phyloP scores from a whole-genome alignment of 2,888 invertebrate species.

The Amphipyra berbera region DNA sequence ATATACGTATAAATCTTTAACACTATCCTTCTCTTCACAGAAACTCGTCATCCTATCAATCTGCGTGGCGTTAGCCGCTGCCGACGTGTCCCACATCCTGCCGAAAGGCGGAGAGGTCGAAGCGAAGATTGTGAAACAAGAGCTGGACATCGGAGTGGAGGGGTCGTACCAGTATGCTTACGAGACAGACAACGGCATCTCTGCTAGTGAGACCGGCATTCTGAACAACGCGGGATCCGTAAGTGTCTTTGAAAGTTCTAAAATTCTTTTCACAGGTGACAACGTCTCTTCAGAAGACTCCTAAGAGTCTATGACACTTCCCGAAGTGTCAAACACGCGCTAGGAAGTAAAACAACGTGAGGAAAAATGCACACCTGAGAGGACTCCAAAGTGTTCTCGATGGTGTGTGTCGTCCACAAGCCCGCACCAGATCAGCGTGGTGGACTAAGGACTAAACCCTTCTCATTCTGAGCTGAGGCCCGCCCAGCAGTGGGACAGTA shows the following conservation, averaged over 20 bases:
- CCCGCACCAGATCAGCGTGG: too few species aligned
- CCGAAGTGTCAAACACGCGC: too few species aligned
- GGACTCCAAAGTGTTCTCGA: too few species aligned
- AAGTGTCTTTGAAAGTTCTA: conserved; percentile 45
- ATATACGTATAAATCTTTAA: too few species aligned
- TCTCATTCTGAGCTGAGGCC: too few species aligned
- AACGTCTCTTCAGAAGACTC: not conserved
- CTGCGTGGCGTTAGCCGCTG: conserved; percentile 64
- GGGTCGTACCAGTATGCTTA: conserved; percentile 87
- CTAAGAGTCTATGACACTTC: not conserved
- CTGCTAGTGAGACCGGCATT: conserved; percentile 86
- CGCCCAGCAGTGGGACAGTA: too few species aligned
- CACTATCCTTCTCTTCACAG: conserved; percentile 50
- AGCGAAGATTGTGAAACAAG: conserved; percentile 74
- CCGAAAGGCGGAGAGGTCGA: conserved; percentile 22
- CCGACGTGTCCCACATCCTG: conserved; percentile 80
- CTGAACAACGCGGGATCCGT: conserved; percentile 81
- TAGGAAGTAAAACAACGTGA: too few species aligned
- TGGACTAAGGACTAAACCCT: too few species aligned
- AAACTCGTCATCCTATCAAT: conserved; percentile 67
- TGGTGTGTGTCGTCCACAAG: too few species aligned
- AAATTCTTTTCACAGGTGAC: not conserved
- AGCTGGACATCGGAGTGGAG: conserved; percentile 80
- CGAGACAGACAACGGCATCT: conserved; percentile 91
- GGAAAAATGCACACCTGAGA: too few species aligned